phyloP scores from a whole-genome alignment of 1,140 invertebrate genomes.

The Drosophila busckii region DNA sequence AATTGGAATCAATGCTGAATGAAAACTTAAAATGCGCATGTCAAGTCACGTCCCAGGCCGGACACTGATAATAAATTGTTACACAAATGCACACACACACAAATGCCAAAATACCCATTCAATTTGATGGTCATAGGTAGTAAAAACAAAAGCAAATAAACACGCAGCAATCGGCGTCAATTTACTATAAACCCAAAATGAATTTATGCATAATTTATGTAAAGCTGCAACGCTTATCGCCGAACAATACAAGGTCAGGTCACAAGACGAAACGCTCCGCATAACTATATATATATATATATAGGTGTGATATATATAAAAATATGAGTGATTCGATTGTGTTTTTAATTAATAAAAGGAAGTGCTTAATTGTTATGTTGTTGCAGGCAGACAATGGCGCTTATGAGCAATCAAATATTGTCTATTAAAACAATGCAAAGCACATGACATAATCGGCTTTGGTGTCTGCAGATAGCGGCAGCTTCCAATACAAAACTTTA shows the following conservation, averaged over 20 bases:
- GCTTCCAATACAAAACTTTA: constrained; percentile 20
- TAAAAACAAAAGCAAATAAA: constrained; percentile 19
- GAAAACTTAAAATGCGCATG: constrained; percentile 47
- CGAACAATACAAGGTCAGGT: constrained; percentile 57
- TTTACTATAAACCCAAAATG: too few species aligned
- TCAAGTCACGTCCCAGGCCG: constrained; percentile 8
- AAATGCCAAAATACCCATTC: constrained; percentile 12
- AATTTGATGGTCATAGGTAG: constrained; percentile 30
- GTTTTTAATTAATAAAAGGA: constrained; percentile 63
- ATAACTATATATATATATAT: neutral
- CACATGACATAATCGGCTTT: constrained; percentile 57
- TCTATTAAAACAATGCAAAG: constrained; percentile 36
- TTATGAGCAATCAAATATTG: constrained; percentile 35
- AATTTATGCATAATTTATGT: constrained; percentile 48
- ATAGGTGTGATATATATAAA: neutral
- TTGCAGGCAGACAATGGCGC: constrained; percentile 50
- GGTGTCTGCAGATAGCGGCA: constrained; percentile 50
- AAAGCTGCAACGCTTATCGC: constrained; percentile 40
- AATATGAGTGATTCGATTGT: constrained; percentile 5
- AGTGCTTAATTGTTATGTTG: constrained; percentile 59
- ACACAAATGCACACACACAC: constrained; percentile 53
- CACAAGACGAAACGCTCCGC: constrained; percentile 11
- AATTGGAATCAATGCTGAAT: constrained; percentile 31
- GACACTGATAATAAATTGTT: constrained; percentile 51
- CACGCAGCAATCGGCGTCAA: too few species aligned